Base-by-base conservation (phyloP, 2,113 vertebrate genomes). In the Macquaria ambigua region DNA sequence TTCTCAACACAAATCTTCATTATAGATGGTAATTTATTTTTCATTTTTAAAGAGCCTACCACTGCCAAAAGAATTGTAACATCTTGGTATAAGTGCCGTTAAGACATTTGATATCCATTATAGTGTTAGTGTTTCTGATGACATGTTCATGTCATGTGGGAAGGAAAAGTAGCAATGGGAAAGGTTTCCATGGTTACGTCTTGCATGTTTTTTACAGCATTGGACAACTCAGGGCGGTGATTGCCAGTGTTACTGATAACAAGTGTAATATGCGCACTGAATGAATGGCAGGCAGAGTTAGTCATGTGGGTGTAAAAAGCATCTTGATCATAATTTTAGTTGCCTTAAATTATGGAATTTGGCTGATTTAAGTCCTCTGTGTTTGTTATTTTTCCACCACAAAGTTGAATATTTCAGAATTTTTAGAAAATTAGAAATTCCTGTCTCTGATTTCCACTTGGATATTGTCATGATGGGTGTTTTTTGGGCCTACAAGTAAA, bases 181-280 rank as follows among this genome's bases (percentile, higher is more conserved):
- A 50, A 68, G 23, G 87, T 89, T 81, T 69, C 83, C 79, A 89
- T 86, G 79, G 89, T 64, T 72, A 84, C 89, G 10, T n/a, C 55
- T 18, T 1, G 21, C 39, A 53, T 74, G 67, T 76, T 85, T 34
- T 76, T 82, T 20, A 73, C 72, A 86, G 74, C 87, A 73, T 75
- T 23, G 12, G 21, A 68, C 48, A 59, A 14, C 67, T 48, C n/a
- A 14, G 61, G 48, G 61, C 2, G 8, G 37, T 15, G 84, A 76
- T 37, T 67, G 55, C 58, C 68, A 43, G 67, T 48, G 61, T 84
- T 58, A 21, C 55, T 85, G 82, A 77, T 87, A 79, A 80, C 62
- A 12, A 46, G 55, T 83, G 28, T 34, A 55, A 46, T 25, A 68
- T 48, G 21, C 66, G 21, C 31, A 15, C 14, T 7, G 0, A 28